These are phyloP conservation scores for Stylophora pistillata DNA, from an alignment of 64 coral and sea anemone genomes.

Conservation along the genomic window DNA sequence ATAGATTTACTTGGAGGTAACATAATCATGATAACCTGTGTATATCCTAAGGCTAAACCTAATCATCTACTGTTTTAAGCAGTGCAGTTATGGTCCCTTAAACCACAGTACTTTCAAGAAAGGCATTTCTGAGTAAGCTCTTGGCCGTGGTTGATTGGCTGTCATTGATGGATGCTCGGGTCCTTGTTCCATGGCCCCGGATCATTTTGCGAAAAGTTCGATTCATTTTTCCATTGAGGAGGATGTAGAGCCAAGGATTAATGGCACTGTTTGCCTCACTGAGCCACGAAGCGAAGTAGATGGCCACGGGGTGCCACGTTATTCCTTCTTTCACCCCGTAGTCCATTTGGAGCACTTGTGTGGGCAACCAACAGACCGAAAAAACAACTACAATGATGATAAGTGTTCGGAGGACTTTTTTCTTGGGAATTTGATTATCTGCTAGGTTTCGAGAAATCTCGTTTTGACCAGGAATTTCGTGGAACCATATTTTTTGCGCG, in stretches of 20 bases:
- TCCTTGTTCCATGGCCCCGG: neutral
- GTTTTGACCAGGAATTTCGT: slow-evolving; percentile 23
- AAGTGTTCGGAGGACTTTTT: slow-evolving; percentile 38
- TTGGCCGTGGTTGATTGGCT: too few species aligned
- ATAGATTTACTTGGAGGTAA: too few species aligned
- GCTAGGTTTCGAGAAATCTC: neutral
- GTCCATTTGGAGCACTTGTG: slow-evolving; percentile 28
- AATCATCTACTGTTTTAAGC: too few species aligned
- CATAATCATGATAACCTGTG: too few species aligned
- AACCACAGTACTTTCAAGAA: too few species aligned
- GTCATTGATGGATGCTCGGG: too few species aligned
- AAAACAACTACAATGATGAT: slow-evolving; percentile 37
- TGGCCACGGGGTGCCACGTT: neutral
- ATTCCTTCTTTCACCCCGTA: neutral
- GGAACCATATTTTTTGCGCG: slow-evolving; percentile 25
- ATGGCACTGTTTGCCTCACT: neutral
- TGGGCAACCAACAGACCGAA: slow-evolving; percentile 43
- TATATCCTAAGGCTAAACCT: too few species aligned
- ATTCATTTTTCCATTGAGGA: neutral
- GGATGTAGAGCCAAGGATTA: neutral
- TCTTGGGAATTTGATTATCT: neutral
- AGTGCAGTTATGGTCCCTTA: too few species aligned
- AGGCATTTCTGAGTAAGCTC: too few species aligned
- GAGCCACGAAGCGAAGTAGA: neutral
- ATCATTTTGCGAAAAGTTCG: neutral